phyloP scores from a whole-genome alignment of 2,888 invertebrate genomes.

The Apamea anceps region DNA sequence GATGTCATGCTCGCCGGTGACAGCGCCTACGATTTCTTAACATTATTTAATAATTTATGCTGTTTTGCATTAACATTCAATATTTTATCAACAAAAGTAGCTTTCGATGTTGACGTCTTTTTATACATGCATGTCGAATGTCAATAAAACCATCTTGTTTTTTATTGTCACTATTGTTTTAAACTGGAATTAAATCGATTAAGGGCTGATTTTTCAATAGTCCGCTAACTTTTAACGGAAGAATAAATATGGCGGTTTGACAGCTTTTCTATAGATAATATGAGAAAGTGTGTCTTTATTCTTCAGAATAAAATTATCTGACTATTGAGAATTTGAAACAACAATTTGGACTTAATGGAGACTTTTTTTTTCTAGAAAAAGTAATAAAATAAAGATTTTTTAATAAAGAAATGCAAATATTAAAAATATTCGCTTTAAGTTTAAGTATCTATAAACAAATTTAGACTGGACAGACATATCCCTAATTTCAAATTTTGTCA shows the following conservation, averaged over 20 bases:
- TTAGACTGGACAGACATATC: background rate
- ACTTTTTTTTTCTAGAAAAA: background rate
- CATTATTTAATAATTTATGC: constrained; percentile 57
- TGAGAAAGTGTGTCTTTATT: too few species aligned
- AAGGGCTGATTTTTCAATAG: too few species aligned
- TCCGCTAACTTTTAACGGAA: too few species aligned
- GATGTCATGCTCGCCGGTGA: constrained; percentile 80
- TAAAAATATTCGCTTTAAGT: background rate
- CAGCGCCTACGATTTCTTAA: constrained; percentile 64
- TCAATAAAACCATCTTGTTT: background rate
- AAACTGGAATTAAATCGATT: background rate
- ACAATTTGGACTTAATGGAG: background rate
- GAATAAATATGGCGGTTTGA: too few species aligned
- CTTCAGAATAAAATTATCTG: too few species aligned
- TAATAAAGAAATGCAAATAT: background rate
- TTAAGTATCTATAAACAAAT: background rate
- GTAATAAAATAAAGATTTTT: background rate
- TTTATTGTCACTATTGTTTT: constrained; percentile 16
- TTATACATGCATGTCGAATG: background rate
- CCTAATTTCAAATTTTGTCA: constrained; percentile 28
- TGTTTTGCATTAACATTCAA: constrained; percentile 60
- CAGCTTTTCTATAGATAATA: too few species aligned
- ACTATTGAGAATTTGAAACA: background rate
- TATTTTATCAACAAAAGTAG: constrained; percentile 39
- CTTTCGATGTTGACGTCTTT: constrained; percentile 10